Conservation (phyloP, 1,140 invertebrate species). For the Drosophila watanabei region DNA sequence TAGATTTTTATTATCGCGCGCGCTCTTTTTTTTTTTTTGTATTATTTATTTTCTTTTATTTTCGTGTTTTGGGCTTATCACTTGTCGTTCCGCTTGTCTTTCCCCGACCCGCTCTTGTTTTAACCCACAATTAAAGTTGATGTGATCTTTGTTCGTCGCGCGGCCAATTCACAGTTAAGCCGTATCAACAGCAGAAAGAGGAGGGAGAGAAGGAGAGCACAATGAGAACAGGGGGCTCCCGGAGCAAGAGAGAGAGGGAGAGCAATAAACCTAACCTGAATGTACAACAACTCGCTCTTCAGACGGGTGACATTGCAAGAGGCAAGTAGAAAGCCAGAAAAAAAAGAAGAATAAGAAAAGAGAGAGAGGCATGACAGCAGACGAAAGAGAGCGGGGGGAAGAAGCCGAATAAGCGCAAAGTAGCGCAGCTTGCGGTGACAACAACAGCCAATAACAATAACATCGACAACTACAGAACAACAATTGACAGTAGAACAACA, state of each 20-base stretch:
- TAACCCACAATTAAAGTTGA: conserved; percentile 47
- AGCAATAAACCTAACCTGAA: conserved; percentile 51
- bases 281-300: conserved; percentile 20
- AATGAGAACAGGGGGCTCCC: conserved; percentile 13
- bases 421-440: conserved; percentile 77
- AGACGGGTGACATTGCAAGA: conserved; percentile 66
- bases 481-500: conserved; percentile 24
- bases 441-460: conserved; percentile 40
- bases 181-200: conserved; percentile 6
- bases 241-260: conserved; percentile 29
- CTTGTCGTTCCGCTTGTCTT: conserved; percentile 3
- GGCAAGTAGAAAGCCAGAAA: conserved; percentile 8
- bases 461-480: conserved; percentile 36
- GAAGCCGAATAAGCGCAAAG: conserved; percentile 81
- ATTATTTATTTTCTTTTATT: conserved; percentile 14
- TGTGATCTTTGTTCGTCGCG: conserved; percentile 56
- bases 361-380: not conserved
- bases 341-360: conserved; percentile 37
- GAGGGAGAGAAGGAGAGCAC: not conserved
- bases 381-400: conserved; percentile 31
- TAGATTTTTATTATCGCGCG: conserved; percentile 72
- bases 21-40: conserved; percentile 6
- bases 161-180: conserved; percentile 74
- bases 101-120: not conserved
- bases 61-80: conserved; percentile 54